Conservation (phyloP, 2,888 invertebrate species). For the Ptilodon capucinus region DNA sequence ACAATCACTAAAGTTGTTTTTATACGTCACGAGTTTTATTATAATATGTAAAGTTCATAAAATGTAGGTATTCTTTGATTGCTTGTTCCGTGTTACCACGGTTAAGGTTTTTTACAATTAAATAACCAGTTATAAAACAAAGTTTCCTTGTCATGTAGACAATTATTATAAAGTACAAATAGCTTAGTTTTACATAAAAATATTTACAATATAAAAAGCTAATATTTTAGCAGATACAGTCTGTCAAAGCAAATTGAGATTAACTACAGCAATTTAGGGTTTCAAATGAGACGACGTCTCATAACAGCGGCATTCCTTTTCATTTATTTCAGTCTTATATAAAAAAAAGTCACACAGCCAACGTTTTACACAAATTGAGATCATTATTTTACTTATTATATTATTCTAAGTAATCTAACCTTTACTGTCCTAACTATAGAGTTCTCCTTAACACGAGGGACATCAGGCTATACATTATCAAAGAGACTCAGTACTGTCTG, state of each 20-base stretch:
- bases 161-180: too few species aligned
- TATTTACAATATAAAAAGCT: not conserved
- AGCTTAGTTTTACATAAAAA: too few species aligned
- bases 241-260: conserved; percentile 23
- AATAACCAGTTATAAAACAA: too few species aligned
- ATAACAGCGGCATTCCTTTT: conserved; percentile 21
- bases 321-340: conserved; percentile 13
- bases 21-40: not conserved
- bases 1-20: not conserved
- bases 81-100: too few species aligned
- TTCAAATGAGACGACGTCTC: conserved; percentile 14
- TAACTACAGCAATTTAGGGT: conserved; percentile 26
- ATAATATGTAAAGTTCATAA: not conserved
- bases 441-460: too few species aligned
- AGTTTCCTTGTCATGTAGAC: too few species aligned
- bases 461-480: too few species aligned
- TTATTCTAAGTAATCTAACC: too few species aligned
- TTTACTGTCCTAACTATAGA: too few species aligned
- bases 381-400: not conserved
- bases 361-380: not conserved
- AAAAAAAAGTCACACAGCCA: conserved; percentile 4
- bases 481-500: too few species aligned
- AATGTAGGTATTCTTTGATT: too few species aligned
- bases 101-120: too few species aligned
- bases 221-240: conserved; percentile 6